Conservation (phyloP, 2,113 vertebrate genomes). For the Climacteris rufus region DNA sequence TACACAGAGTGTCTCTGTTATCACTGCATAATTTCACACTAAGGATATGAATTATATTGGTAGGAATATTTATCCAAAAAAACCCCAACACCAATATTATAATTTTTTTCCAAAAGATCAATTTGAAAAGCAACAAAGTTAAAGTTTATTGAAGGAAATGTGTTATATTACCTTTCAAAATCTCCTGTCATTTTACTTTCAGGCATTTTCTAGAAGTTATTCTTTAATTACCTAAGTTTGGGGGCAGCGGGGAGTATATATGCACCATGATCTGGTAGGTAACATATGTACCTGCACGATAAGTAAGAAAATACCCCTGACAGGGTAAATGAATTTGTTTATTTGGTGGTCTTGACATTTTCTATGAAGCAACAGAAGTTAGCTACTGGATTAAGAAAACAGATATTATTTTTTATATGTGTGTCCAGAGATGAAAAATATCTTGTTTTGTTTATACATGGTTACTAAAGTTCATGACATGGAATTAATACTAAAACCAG, state of each 20-base stretch:
- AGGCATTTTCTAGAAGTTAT: not conserved
- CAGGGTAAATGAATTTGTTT: not conserved
- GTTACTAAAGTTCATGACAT: not conserved
- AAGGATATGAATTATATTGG: not conserved
- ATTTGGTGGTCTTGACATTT: not conserved
- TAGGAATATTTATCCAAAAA: not conserved
- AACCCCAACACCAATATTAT: not conserved
- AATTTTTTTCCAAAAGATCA: not conserved
- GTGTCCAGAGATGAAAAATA: not conserved
- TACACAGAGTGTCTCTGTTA: not conserved
- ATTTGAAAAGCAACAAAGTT: not conserved
- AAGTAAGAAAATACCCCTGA: not conserved
- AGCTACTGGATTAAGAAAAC: not conserved
- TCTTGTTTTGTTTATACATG: not conserved
- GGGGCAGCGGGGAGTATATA: no score
- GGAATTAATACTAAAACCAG: not conserved
- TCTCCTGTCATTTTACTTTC: not conserved
- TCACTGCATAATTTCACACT: not conserved
- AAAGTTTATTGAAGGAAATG: not conserved
- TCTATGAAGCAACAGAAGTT: not conserved
- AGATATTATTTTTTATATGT: not conserved
- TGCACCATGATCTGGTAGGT: not conserved
- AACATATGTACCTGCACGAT: not conserved
- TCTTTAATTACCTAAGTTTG: not conserved
- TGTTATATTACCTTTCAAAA: not conserved